A percentile compares a stretch with the other conserved stretches of the same genome.
Evolutionary conservation across 2,888 invertebrate genomes (phyloP).

Genomic region (Anarsia innoxiella): DNA sequence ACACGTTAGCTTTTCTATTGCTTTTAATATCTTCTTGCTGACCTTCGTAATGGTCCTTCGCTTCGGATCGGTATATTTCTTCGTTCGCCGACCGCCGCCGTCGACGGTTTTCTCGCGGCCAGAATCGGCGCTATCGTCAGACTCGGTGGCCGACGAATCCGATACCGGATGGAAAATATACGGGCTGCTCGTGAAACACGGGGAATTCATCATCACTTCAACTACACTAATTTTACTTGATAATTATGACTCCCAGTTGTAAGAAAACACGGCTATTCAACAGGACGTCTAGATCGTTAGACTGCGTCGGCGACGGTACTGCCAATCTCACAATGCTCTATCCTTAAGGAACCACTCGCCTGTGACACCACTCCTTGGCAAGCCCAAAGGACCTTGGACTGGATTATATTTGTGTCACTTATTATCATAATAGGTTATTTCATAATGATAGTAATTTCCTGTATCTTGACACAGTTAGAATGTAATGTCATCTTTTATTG

Average conservation of each 20-base stretch:
- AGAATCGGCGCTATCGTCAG: constrained; percentile 59
- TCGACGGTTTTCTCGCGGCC: constrained; percentile 54
- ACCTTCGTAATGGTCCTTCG: constrained; percentile 68
- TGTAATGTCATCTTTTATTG: no score
- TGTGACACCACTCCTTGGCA: constrained; percentile 55
- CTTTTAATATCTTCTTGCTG: constrained; percentile 64
- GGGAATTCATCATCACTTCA: constrained; percentile 58
- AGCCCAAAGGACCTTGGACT: constrained; percentile 59
- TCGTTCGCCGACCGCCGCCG: constrained; percentile 50
- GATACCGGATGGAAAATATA: constrained; percentile 65
- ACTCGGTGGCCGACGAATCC: constrained; percentile 64
- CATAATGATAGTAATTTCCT: no score
- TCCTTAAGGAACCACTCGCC: constrained; percentile 34
- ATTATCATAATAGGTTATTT: constrained; percentile 22
- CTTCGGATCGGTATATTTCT: constrained; percentile 64
- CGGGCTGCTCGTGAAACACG: constrained; percentile 55
- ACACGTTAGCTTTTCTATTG: constrained; percentile 62
- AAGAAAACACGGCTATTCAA: constrained; percentile 34
- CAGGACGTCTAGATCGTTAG: constrained; percentile 38
- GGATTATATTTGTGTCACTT: constrained; percentile 37
- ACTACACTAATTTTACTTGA: no score
- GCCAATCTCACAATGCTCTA: constrained; percentile 37
- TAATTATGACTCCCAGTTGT: no score
- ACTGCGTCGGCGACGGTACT: constrained; percentile 48
- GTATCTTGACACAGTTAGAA: no score